Evolutionary conservation across 2,797 vertebrate species (phyloP).

Genomic region (Coilia nasus): DNA sequence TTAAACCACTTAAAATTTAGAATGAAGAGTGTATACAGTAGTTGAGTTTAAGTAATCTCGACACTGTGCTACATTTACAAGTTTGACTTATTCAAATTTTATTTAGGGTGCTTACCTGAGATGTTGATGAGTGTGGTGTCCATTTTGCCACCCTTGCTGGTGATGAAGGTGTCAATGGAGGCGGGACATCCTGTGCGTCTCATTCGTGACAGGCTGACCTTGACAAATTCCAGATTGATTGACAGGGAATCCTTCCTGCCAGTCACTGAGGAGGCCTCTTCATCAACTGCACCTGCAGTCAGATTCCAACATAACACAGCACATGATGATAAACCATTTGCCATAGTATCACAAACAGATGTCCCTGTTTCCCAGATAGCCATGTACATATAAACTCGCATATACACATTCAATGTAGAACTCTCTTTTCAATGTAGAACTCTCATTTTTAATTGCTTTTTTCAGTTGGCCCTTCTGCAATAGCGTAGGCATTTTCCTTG

Average conservation of each 20-base stretch:
- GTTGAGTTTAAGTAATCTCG: neutral
- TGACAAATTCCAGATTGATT: slow-evolving; percentile 98
- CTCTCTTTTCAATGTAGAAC: neutral
- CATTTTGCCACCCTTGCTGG: slow-evolving; percentile 89
- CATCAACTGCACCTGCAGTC: slow-evolving; percentile 85
- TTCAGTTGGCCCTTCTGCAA: neutral
- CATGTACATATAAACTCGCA: neutral
- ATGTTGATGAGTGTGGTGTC: slow-evolving; percentile 98
- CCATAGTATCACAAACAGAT: neutral
- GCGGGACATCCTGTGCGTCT: slow-evolving; percentile 89
- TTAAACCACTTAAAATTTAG: neutral
- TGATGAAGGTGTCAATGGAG: slow-evolving; percentile 88
- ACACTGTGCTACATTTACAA: neutral
- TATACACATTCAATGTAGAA: neutral
- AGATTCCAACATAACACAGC: neutral
- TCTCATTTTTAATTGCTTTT: neutral
- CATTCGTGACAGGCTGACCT: slow-evolving; percentile 96
- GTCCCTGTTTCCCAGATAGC: no score
- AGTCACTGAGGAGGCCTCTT: slow-evolving; percentile 93
- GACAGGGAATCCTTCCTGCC: slow-evolving; percentile 97
- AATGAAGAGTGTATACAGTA: neutral
- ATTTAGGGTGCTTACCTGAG: slow-evolving; percentile 79
- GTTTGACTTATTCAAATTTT: neutral
- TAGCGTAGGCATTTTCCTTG: neutral
- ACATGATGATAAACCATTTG: neutral